Conservation (phyloP, 37 sponge, comb jelly and placozoan genomes). For the Tethya wilhelma region DNA sequence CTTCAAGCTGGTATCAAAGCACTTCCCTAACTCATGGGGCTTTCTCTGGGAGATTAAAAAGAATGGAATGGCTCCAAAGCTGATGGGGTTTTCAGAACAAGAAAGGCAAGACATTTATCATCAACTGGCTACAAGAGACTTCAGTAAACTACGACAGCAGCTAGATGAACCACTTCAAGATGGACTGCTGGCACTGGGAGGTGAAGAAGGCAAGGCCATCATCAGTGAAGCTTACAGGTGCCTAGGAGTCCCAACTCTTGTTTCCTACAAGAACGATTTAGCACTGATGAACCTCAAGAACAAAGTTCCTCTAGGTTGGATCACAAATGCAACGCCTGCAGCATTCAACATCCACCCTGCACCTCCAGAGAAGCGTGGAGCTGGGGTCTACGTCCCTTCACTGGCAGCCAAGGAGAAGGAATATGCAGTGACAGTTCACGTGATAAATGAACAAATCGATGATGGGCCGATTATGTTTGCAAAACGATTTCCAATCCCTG, state of each 20-base stretch:
- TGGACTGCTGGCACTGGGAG: not conserved
- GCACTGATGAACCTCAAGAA: not conserved
- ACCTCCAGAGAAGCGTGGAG: not conserved
- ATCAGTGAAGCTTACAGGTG: constrained; percentile 7
- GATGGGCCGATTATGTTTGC: not conserved
- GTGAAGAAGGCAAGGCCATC: constrained; percentile 6
- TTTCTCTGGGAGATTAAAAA: not conserved
- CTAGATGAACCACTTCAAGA: not conserved
- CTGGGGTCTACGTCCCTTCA: not conserved
- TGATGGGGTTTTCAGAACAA: not conserved
- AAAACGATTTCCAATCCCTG: constrained; percentile 7
- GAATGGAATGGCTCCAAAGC: not conserved
- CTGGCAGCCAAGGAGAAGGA: not conserved
- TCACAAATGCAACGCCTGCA: not conserved
- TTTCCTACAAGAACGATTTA: not conserved
- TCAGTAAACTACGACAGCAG: not conserved
- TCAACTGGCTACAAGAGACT: not conserved
- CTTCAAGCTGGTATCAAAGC: not conserved
- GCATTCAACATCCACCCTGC: not conserved
- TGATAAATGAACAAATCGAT: not conserved
- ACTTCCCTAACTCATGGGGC: not conserved
- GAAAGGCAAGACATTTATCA: not conserved
- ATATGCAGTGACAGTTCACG: constrained; percentile 4
- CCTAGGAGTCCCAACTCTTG: not conserved
- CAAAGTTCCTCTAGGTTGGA: not conserved